Percentiles rank a stretch among this genome's conserved stretches.
These are phyloP conservation scores for Sebastes reedi DNA, from an alignment of 2,797 vertebrate genomes.

Conservation along the genomic window DNA sequence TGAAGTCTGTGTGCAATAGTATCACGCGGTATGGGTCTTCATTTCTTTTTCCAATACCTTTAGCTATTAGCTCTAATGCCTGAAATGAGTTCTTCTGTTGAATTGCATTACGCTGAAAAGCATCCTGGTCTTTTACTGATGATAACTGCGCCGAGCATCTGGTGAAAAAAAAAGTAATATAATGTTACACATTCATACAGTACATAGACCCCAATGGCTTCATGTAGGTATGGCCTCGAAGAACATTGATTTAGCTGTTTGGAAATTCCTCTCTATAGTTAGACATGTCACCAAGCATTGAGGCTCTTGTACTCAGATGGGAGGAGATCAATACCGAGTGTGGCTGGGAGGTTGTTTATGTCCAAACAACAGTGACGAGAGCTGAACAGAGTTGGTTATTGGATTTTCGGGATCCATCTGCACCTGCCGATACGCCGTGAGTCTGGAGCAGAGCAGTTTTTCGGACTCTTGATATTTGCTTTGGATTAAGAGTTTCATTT, in stretches of 20 bases:
- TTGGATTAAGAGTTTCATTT: neutral
- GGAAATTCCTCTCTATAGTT: conserved; percentile 23
- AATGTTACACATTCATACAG: neutral
- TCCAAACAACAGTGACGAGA: conserved; percentile 49
- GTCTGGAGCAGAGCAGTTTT: neutral
- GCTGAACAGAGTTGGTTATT: conserved; percentile 30
- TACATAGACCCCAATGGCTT: conserved; percentile 4
- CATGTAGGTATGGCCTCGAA: neutral
- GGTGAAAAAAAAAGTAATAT: neutral
- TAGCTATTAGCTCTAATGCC: conserved; percentile 58
- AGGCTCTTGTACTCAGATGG: conserved; percentile 21
- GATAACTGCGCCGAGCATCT: neutral
- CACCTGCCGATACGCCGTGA: neutral
- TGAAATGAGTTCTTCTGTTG: conserved; percentile 43
- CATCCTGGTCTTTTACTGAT: conserved; percentile 16
- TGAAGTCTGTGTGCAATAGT: conserved; percentile 58
- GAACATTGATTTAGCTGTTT: conserved; percentile 37
- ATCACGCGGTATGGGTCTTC: conserved; percentile 39
- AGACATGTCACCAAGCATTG: conserved; percentile 17
- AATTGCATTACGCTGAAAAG: conserved; percentile 23
- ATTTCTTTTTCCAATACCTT: conserved; percentile 66
- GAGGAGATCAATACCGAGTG: conserved; percentile 43
- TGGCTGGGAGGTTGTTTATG: conserved; percentile 33
- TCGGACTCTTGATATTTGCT: neutral
- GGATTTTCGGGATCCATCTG: conserved; percentile 29